These are phyloP conservation scores for Andrena flavipes DNA, from an alignment of 2,888 invertebrate species.

Conservation along the genomic window DNA sequence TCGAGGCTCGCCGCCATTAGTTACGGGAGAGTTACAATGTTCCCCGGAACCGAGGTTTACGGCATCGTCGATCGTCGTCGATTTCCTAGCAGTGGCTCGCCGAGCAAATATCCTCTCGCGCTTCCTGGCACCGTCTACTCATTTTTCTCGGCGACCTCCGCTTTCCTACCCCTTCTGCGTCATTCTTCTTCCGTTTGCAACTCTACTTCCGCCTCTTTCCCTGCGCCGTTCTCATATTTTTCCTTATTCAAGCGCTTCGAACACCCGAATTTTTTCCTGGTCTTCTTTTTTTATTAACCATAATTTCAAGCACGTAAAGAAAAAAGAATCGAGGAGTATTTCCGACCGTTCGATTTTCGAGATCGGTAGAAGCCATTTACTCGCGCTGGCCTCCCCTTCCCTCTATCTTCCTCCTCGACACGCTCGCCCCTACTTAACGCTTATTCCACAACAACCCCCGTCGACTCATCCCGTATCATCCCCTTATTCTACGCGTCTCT, in stretches of 20 bases:
- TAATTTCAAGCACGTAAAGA: background rate
- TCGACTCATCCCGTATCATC: conserved; percentile 83
- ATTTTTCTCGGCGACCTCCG: conserved; percentile 64
- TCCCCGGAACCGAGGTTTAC: conserved; percentile 40
- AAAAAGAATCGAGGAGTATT: conserved; percentile 14
- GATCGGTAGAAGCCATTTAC: conserved; percentile 75
- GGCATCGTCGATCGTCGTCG: conserved; percentile 66
- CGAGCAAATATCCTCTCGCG: conserved; percentile 69
- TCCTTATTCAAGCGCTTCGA: no score
- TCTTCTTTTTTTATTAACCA: no score
- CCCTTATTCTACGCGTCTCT: conserved; percentile 76
- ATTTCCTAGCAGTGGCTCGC: conserved; percentile 56
- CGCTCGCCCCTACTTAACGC: conserved; percentile 82
- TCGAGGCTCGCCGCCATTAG: conserved; percentile 50
- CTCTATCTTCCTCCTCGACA: conserved; percentile 46
- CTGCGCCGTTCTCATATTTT: no score
- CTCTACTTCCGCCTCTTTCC: background rate
- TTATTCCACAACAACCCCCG: conserved; percentile 77
- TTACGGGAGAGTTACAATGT: conserved; percentile 46
- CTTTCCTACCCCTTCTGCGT: conserved; percentile 28
- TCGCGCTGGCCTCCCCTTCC: conserved; percentile 44
- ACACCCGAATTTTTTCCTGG: no score
- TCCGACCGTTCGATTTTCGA: conserved; percentile 46
- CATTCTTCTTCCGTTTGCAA: conserved; percentile 9
- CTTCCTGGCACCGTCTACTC: conserved; percentile 63